Conservation (phyloP, 2,113 vertebrate species). For the Pomatorhinus ruficollis region DNA sequence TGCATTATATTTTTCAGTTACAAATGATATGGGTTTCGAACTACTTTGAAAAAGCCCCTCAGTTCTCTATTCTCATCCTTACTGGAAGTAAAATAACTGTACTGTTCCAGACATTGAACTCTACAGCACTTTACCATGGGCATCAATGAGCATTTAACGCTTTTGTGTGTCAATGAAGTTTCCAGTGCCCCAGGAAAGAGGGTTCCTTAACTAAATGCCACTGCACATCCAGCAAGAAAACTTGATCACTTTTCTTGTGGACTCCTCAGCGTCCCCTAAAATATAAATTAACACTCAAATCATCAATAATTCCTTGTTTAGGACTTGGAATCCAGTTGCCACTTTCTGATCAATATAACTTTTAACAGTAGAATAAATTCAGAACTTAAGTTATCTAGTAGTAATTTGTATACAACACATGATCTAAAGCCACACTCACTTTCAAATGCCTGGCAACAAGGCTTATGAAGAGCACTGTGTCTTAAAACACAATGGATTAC, state of each 20-base stretch:
- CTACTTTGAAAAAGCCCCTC: not conserved
- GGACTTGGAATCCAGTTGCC: not conserved
- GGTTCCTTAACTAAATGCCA: not conserved
- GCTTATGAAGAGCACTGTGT: not conserved
- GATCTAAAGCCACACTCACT: not conserved
- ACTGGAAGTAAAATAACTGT: not conserved
- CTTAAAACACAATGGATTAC: not conserved
- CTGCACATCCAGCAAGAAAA: not conserved
- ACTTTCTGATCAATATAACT: constrained; percentile 23
- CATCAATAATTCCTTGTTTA: not conserved
- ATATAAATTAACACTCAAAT: not conserved
- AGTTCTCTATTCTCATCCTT: not conserved
- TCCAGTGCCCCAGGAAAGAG: not conserved
- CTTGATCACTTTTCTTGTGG: not conserved
- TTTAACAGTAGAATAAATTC: not conserved
- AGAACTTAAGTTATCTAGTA: not conserved
- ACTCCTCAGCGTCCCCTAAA: not conserved
- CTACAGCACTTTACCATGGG: not conserved
- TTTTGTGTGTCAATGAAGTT: not conserved
- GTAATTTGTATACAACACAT: not conserved
- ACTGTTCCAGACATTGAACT: not conserved
- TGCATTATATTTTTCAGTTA: not conserved
- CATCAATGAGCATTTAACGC: not conserved
- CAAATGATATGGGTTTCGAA: rapidly evolving
- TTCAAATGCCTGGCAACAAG: not conserved